phyloP scores from a whole-genome alignment of 2,797 vertebrate genomes.

The Onychomys torridus region DNA sequence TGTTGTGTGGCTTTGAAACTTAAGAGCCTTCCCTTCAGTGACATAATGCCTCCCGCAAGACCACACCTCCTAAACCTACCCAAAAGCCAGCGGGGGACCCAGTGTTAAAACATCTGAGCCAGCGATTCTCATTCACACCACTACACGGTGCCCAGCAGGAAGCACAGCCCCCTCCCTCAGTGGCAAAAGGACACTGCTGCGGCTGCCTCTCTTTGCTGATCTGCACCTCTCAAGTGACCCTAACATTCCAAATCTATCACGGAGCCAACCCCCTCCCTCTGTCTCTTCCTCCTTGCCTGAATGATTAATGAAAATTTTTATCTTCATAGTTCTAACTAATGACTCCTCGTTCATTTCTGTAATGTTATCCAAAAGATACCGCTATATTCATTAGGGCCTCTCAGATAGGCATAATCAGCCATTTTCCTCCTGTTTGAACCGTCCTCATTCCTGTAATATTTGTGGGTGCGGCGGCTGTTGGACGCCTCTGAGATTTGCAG shows the following conservation, averaged over 20 bases:
- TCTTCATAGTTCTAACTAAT: not conserved
- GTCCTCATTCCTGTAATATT: conserved; percentile 17
- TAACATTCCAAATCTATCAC: not conserved
- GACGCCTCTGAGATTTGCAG: conserved; percentile 44
- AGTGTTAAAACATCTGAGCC: not conserved
- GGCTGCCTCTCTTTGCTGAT: not conserved
- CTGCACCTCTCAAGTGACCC: not conserved
- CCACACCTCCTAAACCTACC: not conserved
- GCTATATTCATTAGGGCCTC: accelerated
- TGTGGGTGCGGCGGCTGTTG: conserved; percentile 35
- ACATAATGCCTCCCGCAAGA: not conserved
- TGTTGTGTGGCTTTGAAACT: not conserved
- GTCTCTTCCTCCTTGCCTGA: not conserved
- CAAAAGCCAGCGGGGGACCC: not conserved
- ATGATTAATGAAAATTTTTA: not conserved
- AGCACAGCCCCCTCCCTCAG: not conserved
- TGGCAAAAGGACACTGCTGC: not conserved
- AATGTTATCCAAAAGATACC: not conserved
- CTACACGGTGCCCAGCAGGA: not conserved
- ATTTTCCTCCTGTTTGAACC: not conserved
- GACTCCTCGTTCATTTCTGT: not conserved
- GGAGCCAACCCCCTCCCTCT: not conserved
- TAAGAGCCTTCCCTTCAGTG: not conserved
- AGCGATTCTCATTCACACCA: not conserved
- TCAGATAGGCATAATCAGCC: not conserved